A percentile compares a stretch with the other conserved stretches of the same genome.
phyloP scores from a whole-genome alignment of 92 coral and sea anemone species.

The Pocillopora grandis region DNA sequence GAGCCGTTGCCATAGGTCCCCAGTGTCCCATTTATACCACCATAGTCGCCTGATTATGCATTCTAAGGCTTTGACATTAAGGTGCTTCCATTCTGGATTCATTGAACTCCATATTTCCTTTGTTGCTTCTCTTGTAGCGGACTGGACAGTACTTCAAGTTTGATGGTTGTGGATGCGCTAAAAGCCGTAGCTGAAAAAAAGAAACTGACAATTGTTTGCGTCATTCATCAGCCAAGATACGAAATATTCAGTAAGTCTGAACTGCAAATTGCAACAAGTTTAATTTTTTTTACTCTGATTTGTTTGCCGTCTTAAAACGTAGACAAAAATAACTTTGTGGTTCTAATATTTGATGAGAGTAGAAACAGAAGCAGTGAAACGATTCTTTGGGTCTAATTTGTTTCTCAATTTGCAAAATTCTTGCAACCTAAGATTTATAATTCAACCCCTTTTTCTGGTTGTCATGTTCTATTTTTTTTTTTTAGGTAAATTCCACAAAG shows the following conservation, averaged over 20 bases:
- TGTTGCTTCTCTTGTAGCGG: conserved; percentile 57
- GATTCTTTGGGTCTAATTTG: no score
- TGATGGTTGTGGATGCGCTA: conserved; percentile 77
- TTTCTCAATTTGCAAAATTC: no score
- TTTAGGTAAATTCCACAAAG: conserved; percentile 79
- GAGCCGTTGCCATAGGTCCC: no score
- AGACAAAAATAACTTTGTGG: no score
- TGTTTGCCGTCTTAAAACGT: background rate
- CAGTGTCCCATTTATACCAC: no score
- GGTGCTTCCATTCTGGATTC: background rate
- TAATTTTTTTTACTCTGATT: background rate
- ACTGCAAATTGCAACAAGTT: background rate
- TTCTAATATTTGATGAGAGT: no score
- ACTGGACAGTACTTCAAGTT: conserved; percentile 88
- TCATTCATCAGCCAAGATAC: conserved; percentile 91
- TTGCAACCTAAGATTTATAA: no score
- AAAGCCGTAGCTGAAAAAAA: conserved; percentile 88
- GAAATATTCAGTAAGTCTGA: conserved; percentile 83
- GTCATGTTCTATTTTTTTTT: background rate
- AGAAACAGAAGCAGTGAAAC: no score
- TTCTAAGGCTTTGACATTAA: no score
- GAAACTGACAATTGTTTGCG: conserved; percentile 76
- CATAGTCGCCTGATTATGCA: no score
- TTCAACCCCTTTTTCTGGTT: no score
- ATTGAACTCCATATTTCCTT: background rate